These are phyloP conservation scores for Euzophera pinguis DNA, from an alignment of 2,888 invertebrate species.

Conservation along the genomic window DNA sequence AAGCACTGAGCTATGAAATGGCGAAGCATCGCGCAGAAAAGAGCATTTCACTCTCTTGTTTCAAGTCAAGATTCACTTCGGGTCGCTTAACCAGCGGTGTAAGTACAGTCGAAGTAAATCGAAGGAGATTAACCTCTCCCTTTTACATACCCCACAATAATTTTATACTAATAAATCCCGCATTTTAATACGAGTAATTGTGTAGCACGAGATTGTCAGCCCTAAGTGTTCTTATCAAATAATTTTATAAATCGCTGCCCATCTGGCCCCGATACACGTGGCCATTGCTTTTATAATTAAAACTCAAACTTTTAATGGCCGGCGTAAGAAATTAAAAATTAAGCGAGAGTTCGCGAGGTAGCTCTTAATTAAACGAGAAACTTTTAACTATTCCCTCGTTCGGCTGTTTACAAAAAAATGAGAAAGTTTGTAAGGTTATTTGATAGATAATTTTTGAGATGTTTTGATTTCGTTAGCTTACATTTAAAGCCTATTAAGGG, in stretches of 20 bases:
- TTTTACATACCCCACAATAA: too few species aligned
- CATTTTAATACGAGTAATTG: too few species aligned
- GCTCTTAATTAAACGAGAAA: constrained; percentile 47
- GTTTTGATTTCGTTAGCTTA: too few species aligned
- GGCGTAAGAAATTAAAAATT: constrained; percentile 44
- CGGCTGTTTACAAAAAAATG: constrained; percentile 33
- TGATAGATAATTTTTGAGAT: not conserved
- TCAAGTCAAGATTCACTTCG: too few species aligned
- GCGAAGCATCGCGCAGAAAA: too few species aligned
- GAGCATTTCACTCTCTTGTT: too few species aligned
- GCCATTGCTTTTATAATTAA: constrained; percentile 51
- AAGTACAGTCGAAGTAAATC: too few species aligned
- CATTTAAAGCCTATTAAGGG: too few species aligned
- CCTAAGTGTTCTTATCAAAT: not conserved
- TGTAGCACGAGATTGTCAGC: not conserved
- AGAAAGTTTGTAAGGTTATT: not conserved
- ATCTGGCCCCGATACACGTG: constrained; percentile 20
- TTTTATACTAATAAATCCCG: too few species aligned
- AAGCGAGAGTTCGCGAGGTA: constrained; percentile 27
- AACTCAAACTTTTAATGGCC: constrained; percentile 61
- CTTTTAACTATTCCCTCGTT: constrained; percentile 39
- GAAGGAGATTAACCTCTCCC: too few species aligned
- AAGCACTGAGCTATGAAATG: too few species aligned
- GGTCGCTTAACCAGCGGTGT: too few species aligned
- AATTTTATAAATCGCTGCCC: constrained; percentile 17